Evolutionary conservation across 2,797 vertebrate species (phyloP), one percentile per base, ranked within the genome.

Genomic region (Lepilemur septentrionalis): DNA sequence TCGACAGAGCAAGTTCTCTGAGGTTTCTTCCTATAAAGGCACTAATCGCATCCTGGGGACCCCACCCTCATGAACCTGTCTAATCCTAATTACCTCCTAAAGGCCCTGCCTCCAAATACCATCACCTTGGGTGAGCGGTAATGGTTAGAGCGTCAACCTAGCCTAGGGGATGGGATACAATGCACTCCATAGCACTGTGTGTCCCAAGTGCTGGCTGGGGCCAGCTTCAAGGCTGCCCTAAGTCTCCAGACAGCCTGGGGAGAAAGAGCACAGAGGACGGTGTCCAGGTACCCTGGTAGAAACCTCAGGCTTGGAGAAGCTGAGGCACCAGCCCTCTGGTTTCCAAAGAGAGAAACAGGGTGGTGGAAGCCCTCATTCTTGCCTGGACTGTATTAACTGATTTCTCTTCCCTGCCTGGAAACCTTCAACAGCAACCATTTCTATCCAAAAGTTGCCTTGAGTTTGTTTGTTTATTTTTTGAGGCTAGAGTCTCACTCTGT

Each of bases 241-340:
- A 11, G 41, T 52, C 63, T 86, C 43, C 41, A 76, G 25, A 18
- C 28, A 75, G 55, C 25, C 32, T 8, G n/a, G 46, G 65, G 20
- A 48, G 23, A 46, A 32, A 20, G 23, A 7, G 10, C 22, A 12
- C 17, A 1, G 11, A 38, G 52, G 20, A 3, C 15, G 57, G 18
- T 15, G 55, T 28, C 67, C 30, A 25, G 10, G 46, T 17, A 17
- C 70, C 2, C 5, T 8, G 50, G 18, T 32, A 15, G 70, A 18
- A 63, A 30, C 35, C 65, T 13, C 18, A 1, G 50, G 12, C 38
- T 80, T 8, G 12, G 32, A 17, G 23, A 10, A 25, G 48, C 15
- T 1, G 8, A 35, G 6, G 13, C 2, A 1, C 32, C 2, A 1
- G 76, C 52, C 46, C 32, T 13, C 48, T 20, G 5, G 28, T 32